A percentile compares a stretch with the other conserved stretches of the same genome.
Conservation (phyloP, 2,113 vertebrate genomes). For the Peromyscus polionotus region DNA sequence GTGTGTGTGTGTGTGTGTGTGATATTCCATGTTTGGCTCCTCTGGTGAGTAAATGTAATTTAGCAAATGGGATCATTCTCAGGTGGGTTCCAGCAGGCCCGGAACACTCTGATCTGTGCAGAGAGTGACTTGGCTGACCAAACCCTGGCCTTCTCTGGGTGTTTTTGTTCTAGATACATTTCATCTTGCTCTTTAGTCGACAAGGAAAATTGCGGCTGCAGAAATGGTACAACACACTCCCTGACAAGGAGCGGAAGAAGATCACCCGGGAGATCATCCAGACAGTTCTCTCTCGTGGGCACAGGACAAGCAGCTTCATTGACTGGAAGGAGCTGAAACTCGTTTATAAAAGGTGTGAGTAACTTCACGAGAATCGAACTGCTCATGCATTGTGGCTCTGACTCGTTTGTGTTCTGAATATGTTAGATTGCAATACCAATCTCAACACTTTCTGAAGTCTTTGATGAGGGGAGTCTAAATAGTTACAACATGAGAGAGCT, state of each 20-base stretch:
- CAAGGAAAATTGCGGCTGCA: constrained; percentile 98
- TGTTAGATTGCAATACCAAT: background rate
- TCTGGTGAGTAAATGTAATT: background rate
- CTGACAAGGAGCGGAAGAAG: constrained; percentile 97
- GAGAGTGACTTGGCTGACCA: background rate
- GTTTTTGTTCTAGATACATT: constrained; percentile 93
- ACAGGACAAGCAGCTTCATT: constrained; percentile 96
- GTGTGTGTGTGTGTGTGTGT: background rate
- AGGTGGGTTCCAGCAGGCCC: background rate
- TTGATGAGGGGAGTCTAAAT: background rate
- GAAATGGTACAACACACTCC: constrained; percentile 96
- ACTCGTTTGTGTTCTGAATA: background rate
- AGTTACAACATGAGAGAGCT: background rate
- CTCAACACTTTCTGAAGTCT: background rate
- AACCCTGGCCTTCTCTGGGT: constrained; percentile 28
- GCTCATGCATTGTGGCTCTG: background rate
- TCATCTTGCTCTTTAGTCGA: constrained; percentile 98
- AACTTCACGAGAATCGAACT: constrained; percentile 77
- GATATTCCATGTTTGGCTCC: background rate
- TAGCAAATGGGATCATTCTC: background rate
- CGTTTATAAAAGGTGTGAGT: constrained; percentile 97
- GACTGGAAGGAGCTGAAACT: constrained; percentile 99
- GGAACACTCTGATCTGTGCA: background rate
- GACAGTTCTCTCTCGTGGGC: constrained; percentile 93
- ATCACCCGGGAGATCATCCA: constrained; percentile 95